phyloP scores from a whole-genome alignment of 1,140 invertebrate genomes.

The Meloidogyne chitwoodi region DNA sequence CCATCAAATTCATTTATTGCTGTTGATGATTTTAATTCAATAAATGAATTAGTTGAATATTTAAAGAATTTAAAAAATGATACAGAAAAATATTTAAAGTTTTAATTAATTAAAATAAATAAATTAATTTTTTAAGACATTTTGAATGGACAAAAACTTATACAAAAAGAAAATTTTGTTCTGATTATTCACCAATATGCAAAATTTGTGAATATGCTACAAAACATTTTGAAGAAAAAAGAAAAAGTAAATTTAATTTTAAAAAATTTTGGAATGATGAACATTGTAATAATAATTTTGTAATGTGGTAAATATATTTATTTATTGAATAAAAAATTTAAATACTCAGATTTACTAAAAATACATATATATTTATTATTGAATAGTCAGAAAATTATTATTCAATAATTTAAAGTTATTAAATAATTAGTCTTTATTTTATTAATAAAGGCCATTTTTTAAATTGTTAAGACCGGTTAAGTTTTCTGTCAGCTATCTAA shows the following conservation, averaged over 20 bases:
- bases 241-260: background rate
- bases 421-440: no score
- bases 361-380: no score
- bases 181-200: background rate
- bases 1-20: constrained; percentile 22
- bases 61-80: constrained; percentile 7
- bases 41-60: constrained; percentile 10
- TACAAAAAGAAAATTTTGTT: background rate
- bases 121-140: background rate
- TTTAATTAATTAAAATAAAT: background rate
- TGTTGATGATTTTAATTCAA: constrained; percentile 18
- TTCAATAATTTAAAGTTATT: no score
- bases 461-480: no score
- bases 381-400: no score
- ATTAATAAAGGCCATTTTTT: no score
- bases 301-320: no score
- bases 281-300: background rate
- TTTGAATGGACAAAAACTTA: constrained; percentile 21
- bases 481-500: no score
- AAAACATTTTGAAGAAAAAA: background rate
- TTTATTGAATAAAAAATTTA: no score
- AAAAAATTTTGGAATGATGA: background rate
- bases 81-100: constrained; percentile 16
- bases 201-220: background rate
- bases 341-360: no score